Evolutionary conservation across 2,797 vertebrate genomes (phyloP).

Genomic region (Onychomys arenicola): DNA sequence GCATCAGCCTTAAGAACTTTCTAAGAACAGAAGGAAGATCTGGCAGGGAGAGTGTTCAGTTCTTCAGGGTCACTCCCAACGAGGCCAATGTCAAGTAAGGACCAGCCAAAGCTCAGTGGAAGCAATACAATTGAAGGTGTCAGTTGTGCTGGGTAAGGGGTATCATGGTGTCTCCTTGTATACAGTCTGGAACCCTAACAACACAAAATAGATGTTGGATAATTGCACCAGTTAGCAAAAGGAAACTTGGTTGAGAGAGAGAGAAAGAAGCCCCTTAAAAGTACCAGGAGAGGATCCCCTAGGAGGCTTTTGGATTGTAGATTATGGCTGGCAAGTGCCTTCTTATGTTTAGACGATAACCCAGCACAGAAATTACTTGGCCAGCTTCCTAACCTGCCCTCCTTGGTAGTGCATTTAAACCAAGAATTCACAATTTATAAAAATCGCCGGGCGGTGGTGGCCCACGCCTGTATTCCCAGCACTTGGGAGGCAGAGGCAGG

Average conservation of each 20-base stretch:
- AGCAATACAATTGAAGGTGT: neutral
- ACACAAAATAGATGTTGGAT: slow-evolving; percentile 39
- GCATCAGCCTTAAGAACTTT: slow-evolving; percentile 22
- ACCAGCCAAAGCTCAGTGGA: neutral
- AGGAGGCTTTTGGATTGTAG: neutral
- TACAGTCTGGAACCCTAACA: neutral
- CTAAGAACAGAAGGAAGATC: slow-evolving; percentile 21
- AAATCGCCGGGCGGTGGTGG: too few relatives aligned
- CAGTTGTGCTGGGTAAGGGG: neutral
- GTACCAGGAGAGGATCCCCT: neutral
- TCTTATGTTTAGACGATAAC: neutral
- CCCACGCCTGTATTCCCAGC: too few relatives aligned
- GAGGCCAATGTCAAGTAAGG: neutral
- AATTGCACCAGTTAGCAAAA: neutral
- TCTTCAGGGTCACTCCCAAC: neutral
- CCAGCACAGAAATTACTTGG: neutral
- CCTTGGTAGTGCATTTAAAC: neutral
- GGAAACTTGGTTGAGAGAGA: neutral
- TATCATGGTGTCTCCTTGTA: neutral
- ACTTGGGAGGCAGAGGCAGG: too few relatives aligned
- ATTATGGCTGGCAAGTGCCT: neutral
- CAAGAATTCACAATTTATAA: neutral
- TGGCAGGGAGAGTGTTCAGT: neutral
- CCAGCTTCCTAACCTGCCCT: neutral
- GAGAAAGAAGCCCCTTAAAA: neutral